A percentile compares a stretch with the other conserved stretches of the same genome.
phyloP scores from a whole-genome alignment of 2,888 invertebrate genomes.

The Phoronis australis region DNA sequence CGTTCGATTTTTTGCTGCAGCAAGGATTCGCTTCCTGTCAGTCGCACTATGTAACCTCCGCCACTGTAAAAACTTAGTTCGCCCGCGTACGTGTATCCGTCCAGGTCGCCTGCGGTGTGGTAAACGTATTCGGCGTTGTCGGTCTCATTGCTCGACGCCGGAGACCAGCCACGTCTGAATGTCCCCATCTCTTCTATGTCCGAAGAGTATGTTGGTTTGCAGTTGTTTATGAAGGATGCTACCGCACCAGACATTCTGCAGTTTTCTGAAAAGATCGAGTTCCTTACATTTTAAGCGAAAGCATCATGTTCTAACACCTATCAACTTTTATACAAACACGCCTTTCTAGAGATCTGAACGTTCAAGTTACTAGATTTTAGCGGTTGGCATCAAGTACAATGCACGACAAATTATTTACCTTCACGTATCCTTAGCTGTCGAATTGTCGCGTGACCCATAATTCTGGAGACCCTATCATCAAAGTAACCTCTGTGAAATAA shows the following conservation, averaged over 20 bases:
- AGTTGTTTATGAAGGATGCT: too few species aligned
- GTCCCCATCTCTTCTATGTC: too few species aligned
- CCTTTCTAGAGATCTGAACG: too few species aligned
- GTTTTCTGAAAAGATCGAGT: too few species aligned
- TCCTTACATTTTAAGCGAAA: too few species aligned
- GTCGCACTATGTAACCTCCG: slow-evolving; percentile 55
- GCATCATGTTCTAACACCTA: too few species aligned
- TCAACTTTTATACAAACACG: too few species aligned
- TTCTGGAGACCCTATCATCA: slow-evolving; percentile 55
- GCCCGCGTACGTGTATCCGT: slow-evolving; percentile 54
- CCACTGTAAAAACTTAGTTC: slow-evolving; percentile 52
- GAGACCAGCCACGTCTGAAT: too few species aligned
- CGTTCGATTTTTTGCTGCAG: slow-evolving; percentile 38
- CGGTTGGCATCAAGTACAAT: background rate
- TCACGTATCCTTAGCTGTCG: slow-evolving; percentile 54
- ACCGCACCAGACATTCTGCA: too few species aligned
- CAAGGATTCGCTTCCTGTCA: slow-evolving; percentile 36
- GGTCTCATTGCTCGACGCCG: too few species aligned
- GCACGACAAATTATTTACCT: slow-evolving; percentile 24
- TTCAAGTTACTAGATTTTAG: too few species aligned
- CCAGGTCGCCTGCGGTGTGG: slow-evolving; percentile 36
- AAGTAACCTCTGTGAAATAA: slow-evolving; percentile 55
- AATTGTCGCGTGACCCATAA: slow-evolving; percentile 58
- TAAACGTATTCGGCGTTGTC: slow-evolving; percentile 37
- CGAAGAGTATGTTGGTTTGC: too few species aligned